These are phyloP conservation scores for Drosophila koepferae DNA, from an alignment of 2,888 invertebrate genomes.

Conservation along the genomic window DNA sequence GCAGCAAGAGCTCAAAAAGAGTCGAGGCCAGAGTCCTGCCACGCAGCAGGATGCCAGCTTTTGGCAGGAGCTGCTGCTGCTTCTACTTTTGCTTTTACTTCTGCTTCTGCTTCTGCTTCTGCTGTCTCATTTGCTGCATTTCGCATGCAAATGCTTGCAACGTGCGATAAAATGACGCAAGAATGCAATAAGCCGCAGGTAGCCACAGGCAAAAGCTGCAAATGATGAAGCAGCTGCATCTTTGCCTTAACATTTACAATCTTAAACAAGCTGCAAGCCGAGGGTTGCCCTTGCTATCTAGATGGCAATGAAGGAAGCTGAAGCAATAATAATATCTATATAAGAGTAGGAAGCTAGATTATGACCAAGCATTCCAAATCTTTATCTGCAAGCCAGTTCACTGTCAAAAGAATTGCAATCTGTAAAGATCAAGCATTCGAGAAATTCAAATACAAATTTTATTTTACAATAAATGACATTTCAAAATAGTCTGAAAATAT, in stretches of 20 bases:
- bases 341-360: background rate
- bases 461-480: no score
- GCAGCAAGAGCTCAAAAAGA: slow-evolving; percentile 43
- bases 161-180: slow-evolving; percentile 65
- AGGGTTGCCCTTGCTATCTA: background rate
- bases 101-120: background rate
- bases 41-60: slow-evolving; percentile 36
- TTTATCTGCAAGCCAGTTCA: background rate
- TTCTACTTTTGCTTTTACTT: background rate
- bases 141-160: slow-evolving; percentile 76
- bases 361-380: background rate
- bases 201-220: slow-evolving; percentile 49
- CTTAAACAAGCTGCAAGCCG: slow-evolving; percentile 10
- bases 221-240: slow-evolving; percentile 38
- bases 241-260: slow-evolving; percentile 26
- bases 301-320: background rate
- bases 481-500: no score
- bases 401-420: background rate
- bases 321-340: no score
- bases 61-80: slow-evolving; percentile 13
- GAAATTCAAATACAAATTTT: background rate
- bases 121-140: slow-evolving; percentile 69
- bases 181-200: slow-evolving; percentile 64
- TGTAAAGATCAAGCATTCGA: background rate
- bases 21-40: slow-evolving; percentile 45